A percentile compares a stretch with the other conserved stretches of the same genome.
These are phyloP conservation scores for Philotrypesis tridentata DNA, from an alignment of 1,140 invertebrate species.

Conservation along the genomic window DNA sequence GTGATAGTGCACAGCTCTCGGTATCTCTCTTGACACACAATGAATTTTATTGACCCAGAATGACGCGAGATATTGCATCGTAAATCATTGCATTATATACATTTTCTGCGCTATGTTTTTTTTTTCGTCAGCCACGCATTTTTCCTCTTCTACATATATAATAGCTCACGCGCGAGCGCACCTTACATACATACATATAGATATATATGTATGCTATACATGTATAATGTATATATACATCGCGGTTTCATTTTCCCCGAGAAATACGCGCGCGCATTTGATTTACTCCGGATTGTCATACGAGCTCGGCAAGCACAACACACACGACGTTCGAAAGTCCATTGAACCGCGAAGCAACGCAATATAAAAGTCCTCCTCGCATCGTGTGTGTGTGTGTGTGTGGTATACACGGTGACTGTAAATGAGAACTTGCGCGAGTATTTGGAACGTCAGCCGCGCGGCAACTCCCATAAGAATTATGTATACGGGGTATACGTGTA, in stretches of 20 bases:
- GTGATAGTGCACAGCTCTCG: not conserved
- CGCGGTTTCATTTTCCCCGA: not conserved
- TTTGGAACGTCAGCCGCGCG: too few relatives aligned
- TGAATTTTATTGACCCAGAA: not conserved
- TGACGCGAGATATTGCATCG: not conserved
- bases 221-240: too few relatives aligned
- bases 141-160: not conserved
- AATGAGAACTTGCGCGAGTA: too few relatives aligned
- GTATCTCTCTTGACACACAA: not conserved
- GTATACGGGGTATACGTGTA: too few relatives aligned
- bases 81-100: not conserved
- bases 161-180: too few relatives aligned
- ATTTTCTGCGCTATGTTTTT: not conserved
- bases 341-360: not conserved
- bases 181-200: too few relatives aligned
- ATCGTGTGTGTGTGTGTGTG: not conserved
- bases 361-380: not conserved
- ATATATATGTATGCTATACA: too few relatives aligned
- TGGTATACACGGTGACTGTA: too few relatives aligned
- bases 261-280: too few relatives aligned
- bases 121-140: not conserved
- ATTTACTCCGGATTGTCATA: not conserved
- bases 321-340: not conserved
- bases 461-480: too few relatives aligned
- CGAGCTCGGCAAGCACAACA: too few relatives aligned